Evolutionary conservation across 2,888 invertebrate species (phyloP).

Genomic region (Rugalucina vietnamica): DNA sequence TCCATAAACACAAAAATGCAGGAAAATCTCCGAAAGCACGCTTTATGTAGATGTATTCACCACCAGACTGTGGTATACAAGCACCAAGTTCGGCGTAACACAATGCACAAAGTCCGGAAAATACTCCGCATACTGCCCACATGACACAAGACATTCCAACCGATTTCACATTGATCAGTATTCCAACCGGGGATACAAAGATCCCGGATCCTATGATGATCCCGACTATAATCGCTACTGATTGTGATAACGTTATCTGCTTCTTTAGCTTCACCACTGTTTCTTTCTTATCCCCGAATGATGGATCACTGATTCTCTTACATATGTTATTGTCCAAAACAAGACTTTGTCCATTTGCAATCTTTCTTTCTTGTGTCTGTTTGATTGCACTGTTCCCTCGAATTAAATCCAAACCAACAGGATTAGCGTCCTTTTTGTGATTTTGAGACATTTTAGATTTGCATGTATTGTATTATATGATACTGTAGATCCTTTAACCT

Average conservation of each 20-base stretch:
- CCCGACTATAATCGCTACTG: slow-evolving; percentile 85
- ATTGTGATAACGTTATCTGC: slow-evolving; percentile 75
- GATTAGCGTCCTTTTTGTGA: not conserved
- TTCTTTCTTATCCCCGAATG: slow-evolving; percentile 18
- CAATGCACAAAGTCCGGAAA: slow-evolving; percentile 91
- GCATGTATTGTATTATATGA: too few species aligned
- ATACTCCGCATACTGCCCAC: slow-evolving; percentile 94
- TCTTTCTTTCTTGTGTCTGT: not conserved
- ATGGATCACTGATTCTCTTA: not conserved
- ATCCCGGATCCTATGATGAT: slow-evolving; percentile 97
- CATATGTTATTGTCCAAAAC: too few species aligned
- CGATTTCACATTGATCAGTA: slow-evolving; percentile 92
- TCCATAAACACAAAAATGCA: slow-evolving; percentile 82
- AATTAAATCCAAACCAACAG: not conserved
- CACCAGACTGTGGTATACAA: slow-evolving; percentile 88
- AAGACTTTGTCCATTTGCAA: not conserved
- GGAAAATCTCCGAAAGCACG: slow-evolving; percentile 81
- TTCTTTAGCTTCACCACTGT: slow-evolving; percentile 72
- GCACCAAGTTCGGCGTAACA: slow-evolving; percentile 97
- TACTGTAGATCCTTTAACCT: too few species aligned
- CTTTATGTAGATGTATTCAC: slow-evolving; percentile 85
- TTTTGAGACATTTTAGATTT: not conserved
- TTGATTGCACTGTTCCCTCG: not conserved
- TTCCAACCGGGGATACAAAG: slow-evolving; percentile 96
- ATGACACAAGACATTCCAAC: slow-evolving; percentile 90